These are phyloP conservation scores for Amiota minor DNA, from an alignment of 2,888 invertebrate genomes.

Conservation along the genomic window DNA sequence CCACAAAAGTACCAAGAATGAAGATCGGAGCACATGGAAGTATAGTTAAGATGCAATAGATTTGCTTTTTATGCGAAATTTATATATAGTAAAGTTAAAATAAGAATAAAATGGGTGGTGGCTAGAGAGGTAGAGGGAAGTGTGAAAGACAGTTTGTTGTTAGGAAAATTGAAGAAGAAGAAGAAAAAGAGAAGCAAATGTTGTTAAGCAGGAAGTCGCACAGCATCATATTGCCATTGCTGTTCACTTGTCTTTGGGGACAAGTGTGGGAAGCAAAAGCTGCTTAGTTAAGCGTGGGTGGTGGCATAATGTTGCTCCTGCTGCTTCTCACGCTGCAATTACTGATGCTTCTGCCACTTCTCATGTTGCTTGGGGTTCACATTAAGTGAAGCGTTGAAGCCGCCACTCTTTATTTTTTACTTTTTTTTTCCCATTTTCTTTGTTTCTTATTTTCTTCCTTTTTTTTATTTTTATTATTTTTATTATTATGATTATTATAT, in stretches of 20 bases:
- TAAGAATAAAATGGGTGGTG: not conserved
- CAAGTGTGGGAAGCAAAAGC: no score
- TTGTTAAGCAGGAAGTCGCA: conserved; percentile 21
- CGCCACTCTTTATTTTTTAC: not conserved
- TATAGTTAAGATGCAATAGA: conserved; percentile 54
- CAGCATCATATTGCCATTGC: not conserved
- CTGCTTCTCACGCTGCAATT: no score
- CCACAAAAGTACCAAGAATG: conserved; percentile 10
- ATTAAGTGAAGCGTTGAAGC: not conserved
- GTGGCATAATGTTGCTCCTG: no score
- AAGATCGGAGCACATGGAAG: conserved; percentile 22
- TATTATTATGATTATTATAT: no score
- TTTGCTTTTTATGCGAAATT: conserved; percentile 65
- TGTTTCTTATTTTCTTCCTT: not conserved
- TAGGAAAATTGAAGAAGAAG: not conserved
- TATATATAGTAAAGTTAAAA: conserved; percentile 50
- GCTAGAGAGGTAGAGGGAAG: no score
- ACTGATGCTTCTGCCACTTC: no score
- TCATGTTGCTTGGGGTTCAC: not conserved
- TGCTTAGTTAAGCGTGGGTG: no score
- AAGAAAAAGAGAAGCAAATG: conserved; percentile 12
- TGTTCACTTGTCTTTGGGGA: no score
- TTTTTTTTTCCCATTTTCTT: no score
- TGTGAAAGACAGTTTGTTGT: no score
- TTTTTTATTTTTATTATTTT: not conserved